These are phyloP conservation scores for Bursaphelenchus mucronatus DNA, from an alignment of 1,140 invertebrate species.

Conservation along the genomic window DNA sequence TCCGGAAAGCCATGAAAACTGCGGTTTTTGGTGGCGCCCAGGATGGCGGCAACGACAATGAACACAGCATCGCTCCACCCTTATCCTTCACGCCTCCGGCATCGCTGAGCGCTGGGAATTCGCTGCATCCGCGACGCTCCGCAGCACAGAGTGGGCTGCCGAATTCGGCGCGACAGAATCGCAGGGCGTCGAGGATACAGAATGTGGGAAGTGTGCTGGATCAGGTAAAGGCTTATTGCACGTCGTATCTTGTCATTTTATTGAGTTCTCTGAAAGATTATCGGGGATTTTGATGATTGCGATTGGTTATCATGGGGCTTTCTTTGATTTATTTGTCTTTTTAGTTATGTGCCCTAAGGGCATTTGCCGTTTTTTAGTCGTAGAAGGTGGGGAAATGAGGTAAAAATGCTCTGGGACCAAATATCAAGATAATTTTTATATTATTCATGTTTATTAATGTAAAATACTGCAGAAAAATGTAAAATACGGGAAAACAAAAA, in stretches of 20 bases:
- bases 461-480: too few relatives aligned
- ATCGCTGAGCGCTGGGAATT: constrained; percentile 20
- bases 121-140: constrained; percentile 28
- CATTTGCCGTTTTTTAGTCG: constrained; percentile 1
- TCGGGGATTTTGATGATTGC: not conserved
- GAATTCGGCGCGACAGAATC: constrained; percentile 21
- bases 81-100: constrained; percentile 51
- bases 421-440: too few relatives aligned
- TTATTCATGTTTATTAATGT: too few relatives aligned
- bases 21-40: constrained; percentile 46
- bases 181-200: constrained; percentile 50
- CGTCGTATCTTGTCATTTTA: not conserved
- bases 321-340: not conserved
- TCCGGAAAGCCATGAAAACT: constrained; percentile 43
- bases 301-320: not conserved
- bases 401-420: too few relatives aligned
- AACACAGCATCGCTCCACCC: constrained; percentile 41
- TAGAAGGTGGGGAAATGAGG: not conserved
- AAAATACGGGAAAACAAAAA: too few relatives aligned
- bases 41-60: constrained; percentile 37
- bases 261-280: not conserved
- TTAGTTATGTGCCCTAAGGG: not conserved
- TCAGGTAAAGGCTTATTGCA: not conserved
- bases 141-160: constrained; percentile 13
- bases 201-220: constrained; percentile 35